Evolutionary conservation across 1,140 invertebrate species (phyloP), one percentile per base, ranked within the genome.

Genomic region (Sogatella furcifera): DNA sequence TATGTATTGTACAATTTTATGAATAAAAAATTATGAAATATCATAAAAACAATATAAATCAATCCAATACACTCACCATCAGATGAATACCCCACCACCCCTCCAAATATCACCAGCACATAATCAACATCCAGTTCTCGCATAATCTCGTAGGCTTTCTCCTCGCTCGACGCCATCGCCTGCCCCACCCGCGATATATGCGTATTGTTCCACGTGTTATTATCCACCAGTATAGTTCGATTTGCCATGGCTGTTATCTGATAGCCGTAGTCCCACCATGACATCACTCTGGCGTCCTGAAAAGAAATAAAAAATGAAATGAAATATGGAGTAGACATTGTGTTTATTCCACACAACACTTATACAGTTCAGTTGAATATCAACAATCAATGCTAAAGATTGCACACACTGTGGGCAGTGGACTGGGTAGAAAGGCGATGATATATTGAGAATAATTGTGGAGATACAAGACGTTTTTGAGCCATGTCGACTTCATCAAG

Each of bases 211-310:
- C 96, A 98, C 9, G 96, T 98, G 71, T 98, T 98, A 75, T 98
- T 98, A 73, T 98, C 96, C n/a, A 98, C 95, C 66, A 98, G 78
- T 65, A 97, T 95, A 5, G 95, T 98, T 46, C 95, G 81, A 81
- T 98, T 98, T 5, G 95, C 95, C 95, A 98, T 98, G 13, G 94
- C 94, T 19, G 95, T 97, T 77, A 98, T 98, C 77, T 98, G 96
- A 77, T 98, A 98, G 6, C 96, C 96, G 76, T 98, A 98, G 85
- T 98, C 96, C 96, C 96, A 98, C 96, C 96, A 98, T 1, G 93
- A 97, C 96, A 98, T 98, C 42, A 98, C 86, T 76, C 92, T 90
- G 4, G 95, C 87, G 77, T 97, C 86, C 86, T 92, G 65, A 53
- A 70, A 70, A 59, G 62, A 41, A 66, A 59, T 67, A 54, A 69